Percentiles rank a stretch among this genome's conserved stretches.
Evolutionary conservation across 1,140 invertebrate genomes (phyloP).

Genomic region (Steinernema khuongi): DNA sequence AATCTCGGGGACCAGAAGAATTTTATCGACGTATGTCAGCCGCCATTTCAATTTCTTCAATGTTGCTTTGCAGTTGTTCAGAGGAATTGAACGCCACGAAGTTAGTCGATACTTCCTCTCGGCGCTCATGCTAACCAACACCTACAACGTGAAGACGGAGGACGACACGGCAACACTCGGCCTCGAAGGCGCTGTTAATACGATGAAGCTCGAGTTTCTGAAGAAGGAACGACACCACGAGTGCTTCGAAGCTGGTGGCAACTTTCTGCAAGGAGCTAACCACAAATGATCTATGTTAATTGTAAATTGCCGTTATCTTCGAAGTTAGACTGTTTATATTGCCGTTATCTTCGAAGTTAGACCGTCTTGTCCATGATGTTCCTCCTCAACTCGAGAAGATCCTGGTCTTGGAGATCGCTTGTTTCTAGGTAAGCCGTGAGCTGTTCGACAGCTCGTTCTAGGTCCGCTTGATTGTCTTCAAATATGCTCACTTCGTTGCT

Average conservation of each 20-base stretch:
- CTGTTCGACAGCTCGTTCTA: conserved; percentile 90
- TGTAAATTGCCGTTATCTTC: too few species aligned
- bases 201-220: neutral
- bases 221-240: conserved; percentile 1
- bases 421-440: conserved; percentile 93
- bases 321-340: too few species aligned
- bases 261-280: neutral
- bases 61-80: neutral
- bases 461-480: conserved; percentile 85
- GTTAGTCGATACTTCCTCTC: neutral
- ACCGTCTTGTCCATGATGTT: neutral
- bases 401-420: conserved; percentile 86
- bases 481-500: conserved; percentile 98
- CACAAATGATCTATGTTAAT: too few species aligned
- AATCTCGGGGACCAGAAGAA: neutral
- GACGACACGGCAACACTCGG: neutral
- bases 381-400: conserved; percentile 88
- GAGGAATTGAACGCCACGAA: conserved; percentile 2
- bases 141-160: conserved; percentile 7
- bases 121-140: conserved; percentile 12
- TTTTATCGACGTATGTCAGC: neutral
- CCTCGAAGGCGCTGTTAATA: neutral
- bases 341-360: too few species aligned
- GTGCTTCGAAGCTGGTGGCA: neutral
- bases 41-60: neutral